A percentile compares a stretch with the other conserved stretches of the same genome.
Conservation (phyloP, 2,797 vertebrate genomes). For the Mus caroli region DNA sequence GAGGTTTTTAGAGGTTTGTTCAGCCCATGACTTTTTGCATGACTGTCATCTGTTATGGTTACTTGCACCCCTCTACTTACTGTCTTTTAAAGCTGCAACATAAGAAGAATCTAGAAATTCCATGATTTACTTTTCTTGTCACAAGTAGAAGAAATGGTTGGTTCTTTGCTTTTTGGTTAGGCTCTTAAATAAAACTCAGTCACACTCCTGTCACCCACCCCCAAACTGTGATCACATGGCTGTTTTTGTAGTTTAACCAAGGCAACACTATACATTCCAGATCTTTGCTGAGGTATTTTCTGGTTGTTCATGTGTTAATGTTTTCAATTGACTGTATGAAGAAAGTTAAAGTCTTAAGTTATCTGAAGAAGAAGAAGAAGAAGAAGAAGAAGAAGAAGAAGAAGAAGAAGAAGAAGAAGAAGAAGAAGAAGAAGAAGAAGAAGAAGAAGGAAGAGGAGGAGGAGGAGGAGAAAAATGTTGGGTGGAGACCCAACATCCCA, state of each 20-base stretch:
- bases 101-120: neutral
- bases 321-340: conserved; percentile 42
- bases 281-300: neutral
- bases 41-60: neutral
- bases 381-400: too few species aligned
- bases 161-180: neutral
- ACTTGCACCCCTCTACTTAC: neutral
- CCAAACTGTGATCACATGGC: neutral
- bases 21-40: neutral
- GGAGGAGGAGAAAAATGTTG: too few species aligned
- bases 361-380: neutral
- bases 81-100: neutral
- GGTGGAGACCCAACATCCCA: neutral
- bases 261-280: neutral
- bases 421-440: too few species aligned
- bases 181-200: neutral
- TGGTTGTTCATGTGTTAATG: conserved; percentile 3
- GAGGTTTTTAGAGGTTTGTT: neutral
- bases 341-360: conserved; percentile 70
- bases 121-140: neutral
- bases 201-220: neutral
- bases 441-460: too few species aligned
- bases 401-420: too few species aligned
- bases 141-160: neutral
- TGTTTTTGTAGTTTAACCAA: neutral